phyloP scores from a whole-genome alignment of 2,888 invertebrate genomes.

The Tiliacea citrago region DNA sequence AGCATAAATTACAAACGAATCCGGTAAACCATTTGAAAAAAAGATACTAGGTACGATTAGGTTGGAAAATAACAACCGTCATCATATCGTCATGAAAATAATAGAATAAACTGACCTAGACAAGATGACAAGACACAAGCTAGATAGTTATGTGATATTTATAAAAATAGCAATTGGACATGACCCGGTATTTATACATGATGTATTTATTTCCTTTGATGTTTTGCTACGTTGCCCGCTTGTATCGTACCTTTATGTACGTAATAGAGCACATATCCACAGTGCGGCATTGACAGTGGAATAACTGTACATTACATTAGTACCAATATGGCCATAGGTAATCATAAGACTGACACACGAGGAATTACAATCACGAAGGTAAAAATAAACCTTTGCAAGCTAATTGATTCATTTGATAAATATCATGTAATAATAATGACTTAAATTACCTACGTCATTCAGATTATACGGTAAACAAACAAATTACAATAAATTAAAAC shows the following conservation, averaged over 20 bases:
- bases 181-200: conserved; percentile 7
- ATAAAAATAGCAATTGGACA: conserved; percentile 15
- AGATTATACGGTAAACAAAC: conserved; percentile 66
- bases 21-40: not conserved
- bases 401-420: conserved; percentile 56
- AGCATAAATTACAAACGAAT: not conserved
- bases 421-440: conserved; percentile 40
- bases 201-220: conserved; percentile 17
- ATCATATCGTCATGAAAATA: not conserved
- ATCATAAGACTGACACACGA: conserved; percentile 16
- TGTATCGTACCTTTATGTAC: not conserved
- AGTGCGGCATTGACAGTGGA: conserved; percentile 27
- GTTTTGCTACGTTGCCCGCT: conserved; percentile 7
- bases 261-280: conserved; percentile 3
- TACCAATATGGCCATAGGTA: conserved; percentile 19
- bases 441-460: conserved; percentile 49
- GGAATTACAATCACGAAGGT: conserved; percentile 43
- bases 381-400: conserved; percentile 48
- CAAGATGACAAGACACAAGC: not conserved
- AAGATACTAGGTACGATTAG: not conserved
- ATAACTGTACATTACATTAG: conserved; percentile 42
- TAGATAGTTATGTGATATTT: not conserved
- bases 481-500: conserved; percentile 64
- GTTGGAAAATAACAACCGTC: not conserved
- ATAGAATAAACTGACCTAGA: conserved; percentile 17